phyloP scores from a whole-genome alignment of 2,113 vertebrate species.

The Apodemus speciosus region DNA sequence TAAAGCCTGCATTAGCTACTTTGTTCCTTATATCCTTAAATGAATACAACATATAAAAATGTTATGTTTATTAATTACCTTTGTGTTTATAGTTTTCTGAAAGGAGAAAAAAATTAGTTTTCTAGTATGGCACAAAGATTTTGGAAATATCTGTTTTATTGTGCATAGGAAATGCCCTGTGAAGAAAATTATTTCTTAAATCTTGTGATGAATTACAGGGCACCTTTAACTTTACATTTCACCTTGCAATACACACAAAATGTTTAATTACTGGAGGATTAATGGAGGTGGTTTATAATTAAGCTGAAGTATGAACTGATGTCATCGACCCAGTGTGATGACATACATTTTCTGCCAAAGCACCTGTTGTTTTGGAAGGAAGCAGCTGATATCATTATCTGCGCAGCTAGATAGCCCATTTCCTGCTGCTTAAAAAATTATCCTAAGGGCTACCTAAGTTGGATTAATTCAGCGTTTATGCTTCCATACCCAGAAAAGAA shows the following conservation, averaged over 20 bases:
- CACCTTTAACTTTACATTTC: slow-evolving; percentile 87
- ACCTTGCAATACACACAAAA: slow-evolving; percentile 89
- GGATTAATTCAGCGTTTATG: slow-evolving; percentile 87
- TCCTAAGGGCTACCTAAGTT: slow-evolving; percentile 93
- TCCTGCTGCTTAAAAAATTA: slow-evolving; percentile 98
- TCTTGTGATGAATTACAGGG: slow-evolving; percentile 78
- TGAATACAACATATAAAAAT: background rate
- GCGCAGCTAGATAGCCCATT: slow-evolving; percentile 96
- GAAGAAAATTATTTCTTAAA: slow-evolving; percentile 66
- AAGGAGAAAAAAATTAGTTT: slow-evolving; percentile 3
- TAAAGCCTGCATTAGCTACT: background rate
- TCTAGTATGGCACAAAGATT: slow-evolving; percentile 35
- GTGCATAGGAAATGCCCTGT: slow-evolving; percentile 22
- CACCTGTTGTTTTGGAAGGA: slow-evolving; percentile 99
- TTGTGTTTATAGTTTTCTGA: slow-evolving; percentile 1
- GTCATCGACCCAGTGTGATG: slow-evolving; percentile 99
- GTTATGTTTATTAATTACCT: background rate
- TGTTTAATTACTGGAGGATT: slow-evolving; percentile 92
- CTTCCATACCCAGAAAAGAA: slow-evolving; percentile 84
- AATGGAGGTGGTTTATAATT: slow-evolving; percentile 97
- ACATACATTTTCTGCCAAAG: slow-evolving; percentile 97
- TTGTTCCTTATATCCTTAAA: background rate
- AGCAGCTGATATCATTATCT: slow-evolving; percentile 99
- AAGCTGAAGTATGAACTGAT: slow-evolving; percentile 98
- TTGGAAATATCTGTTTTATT: slow-evolving; percentile 69